phyloP scores from a whole-genome alignment of 2,113 vertebrate species.

The Gallinago undulata region DNA sequence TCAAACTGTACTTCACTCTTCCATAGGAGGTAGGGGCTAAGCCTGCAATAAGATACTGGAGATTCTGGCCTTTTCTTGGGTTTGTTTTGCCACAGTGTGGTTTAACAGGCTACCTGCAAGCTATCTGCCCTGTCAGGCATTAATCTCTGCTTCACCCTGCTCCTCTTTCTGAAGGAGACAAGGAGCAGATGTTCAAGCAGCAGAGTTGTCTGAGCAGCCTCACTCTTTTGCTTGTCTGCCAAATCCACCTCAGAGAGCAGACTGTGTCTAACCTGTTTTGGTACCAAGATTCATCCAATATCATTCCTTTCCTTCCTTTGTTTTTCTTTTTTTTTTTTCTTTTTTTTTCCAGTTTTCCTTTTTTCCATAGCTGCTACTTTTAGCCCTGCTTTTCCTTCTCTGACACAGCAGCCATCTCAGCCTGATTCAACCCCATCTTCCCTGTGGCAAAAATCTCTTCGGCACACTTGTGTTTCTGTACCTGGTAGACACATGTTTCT shows the following conservation, averaged over 20 bases:
- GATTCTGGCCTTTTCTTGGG: not conserved
- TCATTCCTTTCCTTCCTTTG: not conserved
- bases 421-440: not conserved
- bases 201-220: not conserved
- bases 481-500: not conserved
- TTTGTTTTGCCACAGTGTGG: fast-evolving
- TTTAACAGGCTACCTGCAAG: not conserved
- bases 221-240: not conserved
- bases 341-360: not conserved
- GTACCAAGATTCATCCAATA: not conserved
- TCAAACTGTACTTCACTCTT: not conserved
- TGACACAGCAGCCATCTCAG: not conserved
- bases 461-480: not conserved
- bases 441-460: not conserved
- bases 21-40: not conserved
- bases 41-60: not conserved
- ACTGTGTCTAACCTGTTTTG: not conserved
- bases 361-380: not conserved
- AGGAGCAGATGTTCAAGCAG: conserved; percentile 9
- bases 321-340: fast-evolving
- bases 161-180: not conserved
- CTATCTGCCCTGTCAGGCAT: not conserved
- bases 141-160: not conserved
- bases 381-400: not conserved
- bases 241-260: not conserved